Evolutionary conservation across 2,797 vertebrate genomes (phyloP).

Genomic region (Acanthopagrus latus): DNA sequence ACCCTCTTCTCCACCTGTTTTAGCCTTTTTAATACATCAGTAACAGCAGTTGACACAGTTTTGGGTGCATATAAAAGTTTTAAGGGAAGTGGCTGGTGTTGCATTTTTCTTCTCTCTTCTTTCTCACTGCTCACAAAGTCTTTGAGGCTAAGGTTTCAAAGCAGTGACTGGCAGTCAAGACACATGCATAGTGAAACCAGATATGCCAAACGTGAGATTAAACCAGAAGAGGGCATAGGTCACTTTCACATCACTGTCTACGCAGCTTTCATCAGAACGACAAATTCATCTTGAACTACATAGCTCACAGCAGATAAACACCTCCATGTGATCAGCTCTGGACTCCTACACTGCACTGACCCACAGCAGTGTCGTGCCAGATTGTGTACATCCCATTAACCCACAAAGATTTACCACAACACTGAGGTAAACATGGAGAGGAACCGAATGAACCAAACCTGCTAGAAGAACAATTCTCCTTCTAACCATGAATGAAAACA

Average conservation of each 20-base stretch:
- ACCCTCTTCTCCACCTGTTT: not conserved
- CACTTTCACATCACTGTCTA: not conserved
- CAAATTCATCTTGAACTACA: not conserved
- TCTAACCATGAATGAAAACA: not conserved
- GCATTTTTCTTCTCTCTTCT: not conserved
- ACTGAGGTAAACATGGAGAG: not conserved
- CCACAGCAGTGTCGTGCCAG: not conserved
- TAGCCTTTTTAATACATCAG: not conserved
- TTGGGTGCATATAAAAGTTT: not conserved
- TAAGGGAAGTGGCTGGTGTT: too few species aligned
- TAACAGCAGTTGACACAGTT: not conserved
- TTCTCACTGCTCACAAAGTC: not conserved
- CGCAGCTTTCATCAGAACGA: not conserved
- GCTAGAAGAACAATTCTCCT: not conserved
- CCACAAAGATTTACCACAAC: not conserved
- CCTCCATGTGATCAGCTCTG: conserved; percentile 3
- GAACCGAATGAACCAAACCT: not conserved
- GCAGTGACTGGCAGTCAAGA: not conserved
- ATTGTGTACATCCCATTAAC: too few species aligned
- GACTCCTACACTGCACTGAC: conserved; percentile 3
- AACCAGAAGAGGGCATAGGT: not conserved
- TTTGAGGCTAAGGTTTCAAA: conserved; percentile 5
- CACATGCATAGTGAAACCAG: not conserved
- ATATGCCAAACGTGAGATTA: not conserved
- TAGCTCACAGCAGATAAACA: conserved; percentile 4